Evolutionary conservation across 2,888 invertebrate species (phyloP).

Genomic region (Podabrus alpinus): DNA sequence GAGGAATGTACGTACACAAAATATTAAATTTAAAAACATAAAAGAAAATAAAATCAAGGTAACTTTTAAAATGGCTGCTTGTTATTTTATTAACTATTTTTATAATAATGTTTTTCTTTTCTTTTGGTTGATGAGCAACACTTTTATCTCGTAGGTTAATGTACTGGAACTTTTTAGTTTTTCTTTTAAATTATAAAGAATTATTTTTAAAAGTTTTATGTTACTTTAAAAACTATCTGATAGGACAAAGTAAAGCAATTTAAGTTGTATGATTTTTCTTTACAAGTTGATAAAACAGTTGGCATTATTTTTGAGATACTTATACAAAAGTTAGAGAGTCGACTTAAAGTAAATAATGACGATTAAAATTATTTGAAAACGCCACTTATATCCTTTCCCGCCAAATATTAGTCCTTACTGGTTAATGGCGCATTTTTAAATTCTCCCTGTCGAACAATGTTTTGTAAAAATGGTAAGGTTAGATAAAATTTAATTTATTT

Average conservation of each 20-base stretch:
- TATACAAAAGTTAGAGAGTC: not conserved
- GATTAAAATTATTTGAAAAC: too few species aligned
- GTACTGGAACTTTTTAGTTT: not conserved
- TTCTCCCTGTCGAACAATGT: not conserved
- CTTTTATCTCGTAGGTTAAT: not conserved
- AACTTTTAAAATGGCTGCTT: not conserved
- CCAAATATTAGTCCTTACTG: not conserved
- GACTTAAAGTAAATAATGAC: too few species aligned
- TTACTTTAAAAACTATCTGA: not conserved
- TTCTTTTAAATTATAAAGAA: not conserved
- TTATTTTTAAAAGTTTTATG: not conserved
- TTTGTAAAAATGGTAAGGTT: not conserved
- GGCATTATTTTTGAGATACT: not conserved
- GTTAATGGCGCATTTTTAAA: not conserved
- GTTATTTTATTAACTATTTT: not conserved
- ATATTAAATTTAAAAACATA: not conserved
- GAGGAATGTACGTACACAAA: not conserved
- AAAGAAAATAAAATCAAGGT: not conserved
- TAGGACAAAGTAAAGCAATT: not conserved
- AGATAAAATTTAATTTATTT: not conserved
- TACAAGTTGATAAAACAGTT: not conserved
- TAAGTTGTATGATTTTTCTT: not conserved
- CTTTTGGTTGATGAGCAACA: not conserved
- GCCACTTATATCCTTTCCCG: not conserved
- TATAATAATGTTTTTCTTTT: not conserved